Conservation (phyloP, 2,888 invertebrate species). For the Drosophila villosipedis region DNA sequence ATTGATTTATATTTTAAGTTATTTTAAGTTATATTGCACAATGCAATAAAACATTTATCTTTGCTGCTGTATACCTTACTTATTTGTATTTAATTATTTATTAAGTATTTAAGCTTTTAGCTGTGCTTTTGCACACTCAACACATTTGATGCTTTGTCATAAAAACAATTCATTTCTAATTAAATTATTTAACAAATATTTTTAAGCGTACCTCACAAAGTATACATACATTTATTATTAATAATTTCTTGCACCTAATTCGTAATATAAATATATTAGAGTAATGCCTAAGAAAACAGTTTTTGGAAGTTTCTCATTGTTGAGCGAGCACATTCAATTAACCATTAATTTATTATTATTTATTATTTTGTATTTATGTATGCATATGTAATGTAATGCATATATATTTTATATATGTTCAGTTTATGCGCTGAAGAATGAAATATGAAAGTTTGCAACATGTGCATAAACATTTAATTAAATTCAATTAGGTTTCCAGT, state of each 20-base stretch:
- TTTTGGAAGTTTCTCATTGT: conserved; percentile 45
- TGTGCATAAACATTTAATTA: conserved; percentile 67
- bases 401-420: conserved; percentile 19
- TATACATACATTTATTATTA: conserved; percentile 53
- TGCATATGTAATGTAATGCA: conserved; percentile 13
- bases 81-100: conserved; percentile 16
- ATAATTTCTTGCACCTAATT: conserved; percentile 44
- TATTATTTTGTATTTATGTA: conserved; percentile 1
- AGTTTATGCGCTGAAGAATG: conserved; percentile 43
- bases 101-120: conserved; percentile 63
- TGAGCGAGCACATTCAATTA: conserved; percentile 45
- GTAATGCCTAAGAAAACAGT: conserved; percentile 62
- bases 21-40: conserved; percentile 11
- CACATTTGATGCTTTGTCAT: conserved; percentile 51
- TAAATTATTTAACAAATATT: conserved; percentile 69
- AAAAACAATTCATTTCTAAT: conserved; percentile 54
- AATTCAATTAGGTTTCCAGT: conserved; percentile 55
- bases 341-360: conserved; percentile 10
- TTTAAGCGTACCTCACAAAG: conserved; percentile 65
- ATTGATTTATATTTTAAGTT: conserved; percentile 38
- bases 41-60: conserved; percentile 51
- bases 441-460: conserved; percentile 67
- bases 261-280: conserved; percentile 59
- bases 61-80: conserved; percentile 4
- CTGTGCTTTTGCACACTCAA: conserved; percentile 56